Evolutionary conservation across 2,797 vertebrate species (phyloP), one percentile per base, ranked within the genome.

Genomic region (Hapalemur alaotrensis): DNA sequence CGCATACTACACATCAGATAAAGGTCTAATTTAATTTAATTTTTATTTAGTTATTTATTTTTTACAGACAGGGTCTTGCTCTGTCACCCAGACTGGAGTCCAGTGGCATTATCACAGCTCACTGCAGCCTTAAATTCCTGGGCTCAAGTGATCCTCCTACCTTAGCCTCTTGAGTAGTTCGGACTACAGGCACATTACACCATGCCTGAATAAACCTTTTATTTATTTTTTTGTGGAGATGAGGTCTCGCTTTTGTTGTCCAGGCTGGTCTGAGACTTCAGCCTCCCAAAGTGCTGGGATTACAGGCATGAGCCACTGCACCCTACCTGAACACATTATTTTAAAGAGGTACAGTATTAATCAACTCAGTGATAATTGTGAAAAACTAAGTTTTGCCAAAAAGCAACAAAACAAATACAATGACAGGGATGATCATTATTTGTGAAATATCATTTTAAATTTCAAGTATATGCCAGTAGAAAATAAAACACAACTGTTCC

Each of bases 371-470:
- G 67, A 90, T 25, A 89, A 46, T 86, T 93, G 75, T 28, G 46
- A 48, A 82, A 70, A 95, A 28, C 30, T 59, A 54, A 86, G 12
- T 81, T 85, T 91, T 94, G 1, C 30, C n/a, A 12, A 20, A 84
- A 88, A 92, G 14, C 38, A 86, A 25, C 59, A 79, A 90, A 93
- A 32, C 22, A 91, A 87, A 89, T 63, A 38, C 1, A 87, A 57
- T n/a, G 17, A 87, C 28, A 61, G 54, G 18, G 18, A 22, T 78
- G 69, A 46, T 61, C 59, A 79, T 82, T 38, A 75, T 88, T 91
- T 78, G 15, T 92, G n/a, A 93, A 92, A 93, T 48, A 81, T 50
- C 10, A 63, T 88, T 88, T 92, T 85, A 80, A 92, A 67, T 90
- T 92, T 92, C 41, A 96, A 78, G 30, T 75, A 69, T 50, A 65